A percentile compares a stretch with the other conserved stretches of the same genome.
These are phyloP conservation scores for Drosophila silvestris DNA, from an alignment of 2,888 invertebrate genomes.

Conservation along the genomic window DNA sequence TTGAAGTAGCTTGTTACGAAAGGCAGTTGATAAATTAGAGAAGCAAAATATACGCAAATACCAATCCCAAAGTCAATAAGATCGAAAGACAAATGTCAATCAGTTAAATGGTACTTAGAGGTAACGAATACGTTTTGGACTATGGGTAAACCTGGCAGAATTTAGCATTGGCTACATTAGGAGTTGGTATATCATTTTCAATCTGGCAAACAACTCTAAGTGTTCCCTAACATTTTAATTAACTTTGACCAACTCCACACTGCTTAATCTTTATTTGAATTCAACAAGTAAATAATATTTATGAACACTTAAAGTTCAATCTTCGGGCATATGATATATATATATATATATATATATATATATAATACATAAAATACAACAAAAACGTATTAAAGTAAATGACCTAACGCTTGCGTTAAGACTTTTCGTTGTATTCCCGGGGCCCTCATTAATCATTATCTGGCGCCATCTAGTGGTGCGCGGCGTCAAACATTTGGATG, in stretches of 20 bases:
- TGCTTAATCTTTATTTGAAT: constrained; percentile 34
- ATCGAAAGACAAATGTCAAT: constrained; percentile 1
- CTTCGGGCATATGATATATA: not conserved
- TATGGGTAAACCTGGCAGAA: not conserved
- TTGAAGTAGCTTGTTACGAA: not conserved
- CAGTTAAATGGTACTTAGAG: not conserved
- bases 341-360: not conserved
- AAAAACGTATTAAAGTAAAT: constrained; percentile 35
- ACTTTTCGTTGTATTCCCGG: constrained; percentile 14
- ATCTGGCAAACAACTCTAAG: not conserved
- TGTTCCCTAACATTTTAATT: not conserved
- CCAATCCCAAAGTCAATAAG: constrained; percentile 1
- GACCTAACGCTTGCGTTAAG: constrained; percentile 26
- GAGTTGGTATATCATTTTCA: not conserved
- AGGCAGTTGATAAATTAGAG: not conserved
- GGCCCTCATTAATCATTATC: constrained; percentile 74
- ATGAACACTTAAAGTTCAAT: constrained; percentile 32
- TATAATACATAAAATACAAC: not conserved
- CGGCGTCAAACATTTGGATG: constrained; percentile 33
- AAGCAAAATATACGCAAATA: constrained; percentile 5
- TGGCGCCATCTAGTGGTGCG: constrained; percentile 52
- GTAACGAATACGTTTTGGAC: not conserved
- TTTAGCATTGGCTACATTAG: not conserved
- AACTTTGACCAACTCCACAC: not conserved
- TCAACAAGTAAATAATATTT: constrained; percentile 57